A percentile compares a stretch with the other conserved stretches of the same genome.
Evolutionary conservation across 2,888 invertebrate species (phyloP).

Genomic region (Drosophila trichaetosa): DNA sequence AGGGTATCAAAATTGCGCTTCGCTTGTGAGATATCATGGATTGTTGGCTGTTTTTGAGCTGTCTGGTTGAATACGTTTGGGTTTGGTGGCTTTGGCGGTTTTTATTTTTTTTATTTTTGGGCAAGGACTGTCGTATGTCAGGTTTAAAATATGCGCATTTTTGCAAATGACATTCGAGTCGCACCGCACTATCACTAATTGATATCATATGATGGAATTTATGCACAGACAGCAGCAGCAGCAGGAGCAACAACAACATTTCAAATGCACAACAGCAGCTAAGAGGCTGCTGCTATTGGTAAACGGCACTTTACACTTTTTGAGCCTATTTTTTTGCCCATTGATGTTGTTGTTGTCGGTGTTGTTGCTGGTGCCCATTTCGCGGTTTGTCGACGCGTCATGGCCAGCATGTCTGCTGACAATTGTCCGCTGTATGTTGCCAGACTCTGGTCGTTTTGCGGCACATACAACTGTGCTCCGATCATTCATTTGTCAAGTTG

Average conservation of each 20-base stretch:
- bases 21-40: constrained; percentile 57
- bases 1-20: constrained; percentile 44
- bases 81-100: not conserved
- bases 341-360: constrained; percentile 14
- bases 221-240: constrained; percentile 64
- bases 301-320: constrained; percentile 68
- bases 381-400: constrained; percentile 76
- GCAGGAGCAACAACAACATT: constrained; percentile 17
- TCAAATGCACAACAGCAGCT: constrained; percentile 9
- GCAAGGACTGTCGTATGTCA: constrained; percentile 57
- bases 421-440: constrained; percentile 26
- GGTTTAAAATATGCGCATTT: constrained; percentile 78
- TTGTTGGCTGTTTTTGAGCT: constrained; percentile 35
- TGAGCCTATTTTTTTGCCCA: constrained; percentile 30
- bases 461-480: constrained; percentile 51
- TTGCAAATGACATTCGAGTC: constrained; percentile 80
- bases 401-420: constrained; percentile 36
- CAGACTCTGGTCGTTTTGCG: constrained; percentile 62
- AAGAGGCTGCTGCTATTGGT: constrained; percentile 45
- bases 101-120: not conserved
- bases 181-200: constrained; percentile 80
- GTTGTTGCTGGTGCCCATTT: constrained; percentile 37
- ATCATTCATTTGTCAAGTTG: constrained; percentile 78
- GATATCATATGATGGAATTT: constrained; percentile 79
- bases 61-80: constrained; percentile 22